Conservation (phyloP, 2,888 invertebrate species). For the Idaea dimidiata region DNA sequence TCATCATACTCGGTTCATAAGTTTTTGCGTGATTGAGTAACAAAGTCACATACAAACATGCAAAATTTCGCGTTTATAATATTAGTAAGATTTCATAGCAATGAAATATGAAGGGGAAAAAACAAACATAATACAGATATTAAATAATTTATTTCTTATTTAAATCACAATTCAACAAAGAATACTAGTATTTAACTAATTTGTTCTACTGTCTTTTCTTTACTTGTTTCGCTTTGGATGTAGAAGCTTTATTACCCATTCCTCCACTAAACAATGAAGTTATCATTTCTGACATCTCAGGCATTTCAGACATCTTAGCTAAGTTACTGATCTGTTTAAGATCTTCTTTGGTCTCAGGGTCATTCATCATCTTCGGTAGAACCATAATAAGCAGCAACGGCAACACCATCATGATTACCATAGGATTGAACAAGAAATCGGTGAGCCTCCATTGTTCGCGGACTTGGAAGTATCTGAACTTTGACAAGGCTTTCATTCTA, state of each 20-base stretch:
- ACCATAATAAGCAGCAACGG: constrained; percentile 95
- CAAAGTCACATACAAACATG: too few species aligned
- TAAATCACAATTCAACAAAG: constrained; percentile 40
- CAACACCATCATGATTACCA: constrained; percentile 98
- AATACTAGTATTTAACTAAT: constrained; percentile 32
- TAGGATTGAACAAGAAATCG: constrained; percentile 97
- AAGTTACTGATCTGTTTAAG: constrained; percentile 93
- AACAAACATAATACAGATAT: constrained; percentile 7
- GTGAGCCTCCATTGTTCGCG: constrained; percentile 98
- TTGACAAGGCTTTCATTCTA: constrained; percentile 90
- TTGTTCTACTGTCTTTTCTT: constrained; percentile 69
- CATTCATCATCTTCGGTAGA: constrained; percentile 97
- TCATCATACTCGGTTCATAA: too few species aligned
- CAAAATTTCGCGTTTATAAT: too few species aligned
- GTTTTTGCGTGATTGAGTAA: too few species aligned
- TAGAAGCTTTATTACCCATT: constrained; percentile 68
- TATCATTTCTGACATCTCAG: constrained; percentile 97
- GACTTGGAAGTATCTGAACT: constrained; percentile 93
- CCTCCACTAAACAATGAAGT: constrained; percentile 92
- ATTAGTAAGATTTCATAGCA: too few species aligned
- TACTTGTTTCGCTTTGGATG: constrained; percentile 68
- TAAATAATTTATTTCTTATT: constrained; percentile 32
- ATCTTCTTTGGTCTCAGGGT: constrained; percentile 98
- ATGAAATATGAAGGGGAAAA: too few species aligned
- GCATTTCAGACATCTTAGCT: constrained; percentile 92